A percentile compares a stretch with the other conserved stretches of the same genome.
phyloP scores from a whole-genome alignment of 2,113 vertebrate species.

The Paraplagusia blochii region DNA sequence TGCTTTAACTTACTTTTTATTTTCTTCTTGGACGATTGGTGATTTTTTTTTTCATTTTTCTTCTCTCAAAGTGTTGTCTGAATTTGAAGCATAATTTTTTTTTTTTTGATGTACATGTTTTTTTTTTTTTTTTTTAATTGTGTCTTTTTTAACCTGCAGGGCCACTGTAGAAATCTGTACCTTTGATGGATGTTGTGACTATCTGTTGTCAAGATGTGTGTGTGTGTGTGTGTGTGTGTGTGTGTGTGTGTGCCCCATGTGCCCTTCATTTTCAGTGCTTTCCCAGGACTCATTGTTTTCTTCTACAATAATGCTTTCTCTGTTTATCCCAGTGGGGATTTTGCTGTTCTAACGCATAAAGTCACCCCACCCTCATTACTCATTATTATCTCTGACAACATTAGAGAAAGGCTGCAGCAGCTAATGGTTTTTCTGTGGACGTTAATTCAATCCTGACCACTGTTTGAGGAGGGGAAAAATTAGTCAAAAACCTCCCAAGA shows the following conservation, averaged over 20 bases:
- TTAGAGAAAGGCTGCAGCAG: constrained; percentile 3
- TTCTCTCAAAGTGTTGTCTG: no score
- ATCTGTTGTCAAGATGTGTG: constrained; percentile 52
- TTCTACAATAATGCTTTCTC: constrained; percentile 31
- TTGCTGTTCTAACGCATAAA: constrained; percentile 34
- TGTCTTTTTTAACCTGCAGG: neutral
- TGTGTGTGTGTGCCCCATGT: neutral
- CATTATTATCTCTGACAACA: constrained; percentile 32
- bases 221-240: no score
- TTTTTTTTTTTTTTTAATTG: neutral
- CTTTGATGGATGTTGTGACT: constrained; percentile 6
- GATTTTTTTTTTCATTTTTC: constrained; percentile 10
- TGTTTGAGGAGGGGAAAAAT: constrained; percentile 10
- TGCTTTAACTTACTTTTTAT: constrained; percentile 6
- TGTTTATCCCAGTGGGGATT: constrained; percentile 50
- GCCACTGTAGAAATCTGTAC: constrained; percentile 31
- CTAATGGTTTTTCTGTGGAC: constrained; percentile 29
- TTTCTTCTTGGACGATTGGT: neutral
- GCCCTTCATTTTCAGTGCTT: constrained; percentile 37
- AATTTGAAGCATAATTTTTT: neutral
- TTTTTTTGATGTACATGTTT: no score
- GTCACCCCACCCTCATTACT: constrained; percentile 38
- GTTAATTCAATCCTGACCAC: constrained; percentile 6
- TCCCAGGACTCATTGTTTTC: constrained; percentile 39
- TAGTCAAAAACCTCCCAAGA: neutral